Evolutionary conservation across 2,113 vertebrate genomes (phyloP).

Genomic region (Callipepla squamata): DNA sequence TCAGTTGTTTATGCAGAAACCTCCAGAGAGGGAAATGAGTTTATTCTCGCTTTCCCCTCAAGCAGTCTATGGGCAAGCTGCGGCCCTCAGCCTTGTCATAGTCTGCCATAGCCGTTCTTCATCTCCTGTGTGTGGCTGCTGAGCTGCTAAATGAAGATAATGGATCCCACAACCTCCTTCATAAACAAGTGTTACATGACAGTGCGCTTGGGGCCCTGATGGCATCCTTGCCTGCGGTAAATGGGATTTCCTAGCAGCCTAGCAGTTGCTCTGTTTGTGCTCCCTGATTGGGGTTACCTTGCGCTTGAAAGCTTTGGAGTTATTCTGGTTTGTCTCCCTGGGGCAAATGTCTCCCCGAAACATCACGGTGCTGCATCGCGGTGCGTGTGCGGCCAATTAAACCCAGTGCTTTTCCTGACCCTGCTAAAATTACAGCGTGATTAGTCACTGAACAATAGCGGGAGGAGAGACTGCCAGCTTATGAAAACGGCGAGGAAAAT

Average conservation of each 20-base stretch:
- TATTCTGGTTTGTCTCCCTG: not conserved
- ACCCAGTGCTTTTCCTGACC: constrained; percentile 29
- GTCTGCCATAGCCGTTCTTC: not conserved
- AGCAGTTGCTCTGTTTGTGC: not conserved
- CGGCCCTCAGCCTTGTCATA: constrained; percentile 5
- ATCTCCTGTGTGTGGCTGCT: not conserved
- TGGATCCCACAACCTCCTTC: constrained; percentile 15
- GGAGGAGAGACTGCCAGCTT: constrained; percentile 5
- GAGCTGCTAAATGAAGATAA: constrained; percentile 45
- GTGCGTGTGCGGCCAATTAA: constrained; percentile 45
- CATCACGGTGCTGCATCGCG: fast-evolving
- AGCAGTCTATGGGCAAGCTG: not conserved
- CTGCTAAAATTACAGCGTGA: constrained; percentile 27
- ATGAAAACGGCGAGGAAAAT: constrained; percentile 11
- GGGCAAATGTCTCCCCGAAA: not conserved
- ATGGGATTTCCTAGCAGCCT: not conserved
- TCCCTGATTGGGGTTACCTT: not conserved
- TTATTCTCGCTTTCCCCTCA: constrained; percentile 3
- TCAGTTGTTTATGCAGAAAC: constrained; percentile 27
- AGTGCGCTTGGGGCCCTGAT: not conserved
- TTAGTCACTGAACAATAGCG: not conserved
- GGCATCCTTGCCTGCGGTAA: not conserved
- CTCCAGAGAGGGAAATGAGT: constrained; percentile 13
- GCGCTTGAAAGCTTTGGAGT: not conserved
- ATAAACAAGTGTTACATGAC: not conserved